These are phyloP conservation scores for Caenorhabditis angaria DNA, from an alignment of 2,888 invertebrate genomes.

Conservation along the genomic window DNA sequence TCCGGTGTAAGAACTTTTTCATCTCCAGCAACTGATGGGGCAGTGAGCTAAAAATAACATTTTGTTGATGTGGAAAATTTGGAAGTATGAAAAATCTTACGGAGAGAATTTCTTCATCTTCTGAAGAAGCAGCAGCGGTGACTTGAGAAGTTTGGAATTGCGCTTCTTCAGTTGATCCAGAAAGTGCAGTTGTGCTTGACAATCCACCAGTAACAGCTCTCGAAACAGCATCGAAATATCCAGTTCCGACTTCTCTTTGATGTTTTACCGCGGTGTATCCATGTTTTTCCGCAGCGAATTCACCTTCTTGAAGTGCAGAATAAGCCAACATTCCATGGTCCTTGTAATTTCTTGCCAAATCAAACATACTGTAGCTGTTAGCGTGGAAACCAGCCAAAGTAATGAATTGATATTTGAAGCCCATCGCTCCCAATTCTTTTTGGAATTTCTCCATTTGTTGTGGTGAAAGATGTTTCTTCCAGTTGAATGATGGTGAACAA, in stretches of 20 bases:
- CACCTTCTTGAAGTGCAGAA: constrained; percentile 72
- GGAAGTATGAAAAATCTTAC: too few relatives aligned
- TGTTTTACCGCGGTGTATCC: constrained; percentile 74
- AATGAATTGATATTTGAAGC: constrained; percentile 74
- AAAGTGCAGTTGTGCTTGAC: constrained; percentile 68
- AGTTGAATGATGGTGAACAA: constrained; percentile 73
- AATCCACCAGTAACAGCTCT: constrained; percentile 66
- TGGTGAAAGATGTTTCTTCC: constrained; percentile 72
- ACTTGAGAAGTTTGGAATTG: constrained; percentile 68
- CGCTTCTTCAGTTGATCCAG: constrained; percentile 73
- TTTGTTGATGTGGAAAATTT: too few relatives aligned
- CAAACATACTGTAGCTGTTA: constrained; percentile 72
- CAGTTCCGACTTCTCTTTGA: constrained; percentile 73
- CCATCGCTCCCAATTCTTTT: constrained; percentile 72
- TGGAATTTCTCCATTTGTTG: constrained; percentile 72
- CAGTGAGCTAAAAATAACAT: too few relatives aligned
- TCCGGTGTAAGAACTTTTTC: constrained; percentile 76
- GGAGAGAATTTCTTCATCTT: constrained; percentile 70
- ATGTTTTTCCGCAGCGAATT: constrained; percentile 71
- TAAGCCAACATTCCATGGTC: constrained; percentile 72
- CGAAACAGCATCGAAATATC: constrained; percentile 73
- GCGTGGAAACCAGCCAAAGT: constrained; percentile 73
- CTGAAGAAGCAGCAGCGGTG: constrained; percentile 57
- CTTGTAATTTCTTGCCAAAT: constrained; percentile 72
- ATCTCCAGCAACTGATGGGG: constrained; percentile 73